Conservation (phyloP, 2,888 invertebrate species). For the Galeopsomyia nigrocyanea region DNA sequence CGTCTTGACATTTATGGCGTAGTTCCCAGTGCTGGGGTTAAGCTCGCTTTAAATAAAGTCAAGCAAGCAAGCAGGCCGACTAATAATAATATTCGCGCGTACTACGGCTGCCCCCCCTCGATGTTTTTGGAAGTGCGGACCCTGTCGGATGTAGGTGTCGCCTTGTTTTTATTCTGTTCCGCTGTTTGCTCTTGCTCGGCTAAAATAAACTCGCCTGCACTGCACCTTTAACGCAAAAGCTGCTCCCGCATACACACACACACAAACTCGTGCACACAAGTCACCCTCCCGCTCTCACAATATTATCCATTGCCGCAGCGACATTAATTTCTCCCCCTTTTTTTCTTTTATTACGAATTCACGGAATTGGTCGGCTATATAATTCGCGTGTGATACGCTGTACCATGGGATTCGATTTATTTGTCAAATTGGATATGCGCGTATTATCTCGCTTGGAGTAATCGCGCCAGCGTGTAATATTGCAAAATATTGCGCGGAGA, state of each 20-base stretch:
- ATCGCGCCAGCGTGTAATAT: constrained; percentile 8
- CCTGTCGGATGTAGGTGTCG: constrained; percentile 28
- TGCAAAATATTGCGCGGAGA: neutral
- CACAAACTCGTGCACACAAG: too few relatives aligned
- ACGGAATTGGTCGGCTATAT: too few relatives aligned
- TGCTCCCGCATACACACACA: too few relatives aligned
- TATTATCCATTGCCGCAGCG: too few relatives aligned
- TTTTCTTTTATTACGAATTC: too few relatives aligned
- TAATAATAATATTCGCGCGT: constrained; percentile 29
- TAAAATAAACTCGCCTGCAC: constrained; percentile 13
- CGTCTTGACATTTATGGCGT: too few relatives aligned
- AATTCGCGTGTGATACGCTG: too few relatives aligned
- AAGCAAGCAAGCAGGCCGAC: constrained; percentile 2
- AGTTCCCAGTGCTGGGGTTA: neutral
- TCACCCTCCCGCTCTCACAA: too few relatives aligned
- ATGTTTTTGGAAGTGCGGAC: constrained; percentile 17
- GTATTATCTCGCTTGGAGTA: constrained; percentile 8
- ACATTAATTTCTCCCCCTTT: too few relatives aligned
- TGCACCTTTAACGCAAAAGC: too few relatives aligned
- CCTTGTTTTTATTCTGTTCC: constrained; percentile 30
- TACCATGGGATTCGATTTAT: too few relatives aligned
- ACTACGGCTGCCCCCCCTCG: neutral
- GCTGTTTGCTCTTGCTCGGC: constrained; percentile 11
- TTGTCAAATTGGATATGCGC: too few relatives aligned
- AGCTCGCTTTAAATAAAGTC: neutral